A percentile compares a stretch with the other conserved stretches of the same genome.
These are phyloP conservation scores for Tribolium freemani DNA, from an alignment of 2,888 invertebrate species.

Conservation along the genomic window DNA sequence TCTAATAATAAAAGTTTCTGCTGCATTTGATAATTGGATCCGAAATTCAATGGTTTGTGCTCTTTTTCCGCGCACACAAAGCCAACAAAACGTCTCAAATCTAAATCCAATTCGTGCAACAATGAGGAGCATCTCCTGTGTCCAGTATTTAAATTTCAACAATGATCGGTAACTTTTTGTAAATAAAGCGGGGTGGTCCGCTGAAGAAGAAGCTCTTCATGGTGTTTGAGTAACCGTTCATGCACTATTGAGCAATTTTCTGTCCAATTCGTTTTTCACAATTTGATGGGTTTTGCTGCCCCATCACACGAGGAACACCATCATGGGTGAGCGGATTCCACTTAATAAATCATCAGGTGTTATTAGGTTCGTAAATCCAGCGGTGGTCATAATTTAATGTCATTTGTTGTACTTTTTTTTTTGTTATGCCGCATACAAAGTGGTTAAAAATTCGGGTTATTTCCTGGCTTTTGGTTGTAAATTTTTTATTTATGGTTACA, in stretches of 20 bases:
- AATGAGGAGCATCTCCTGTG: conserved; percentile 8
- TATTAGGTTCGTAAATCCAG: conserved; percentile 30
- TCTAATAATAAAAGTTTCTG: no score
- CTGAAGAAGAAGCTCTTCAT: conserved; percentile 47
- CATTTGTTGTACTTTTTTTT: conserved; percentile 7
- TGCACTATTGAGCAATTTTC: conserved; percentile 55
- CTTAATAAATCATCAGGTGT: conserved; percentile 33
- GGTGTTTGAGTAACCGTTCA: conserved; percentile 52
- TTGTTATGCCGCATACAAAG: no score
- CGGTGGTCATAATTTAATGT: conserved; percentile 30
- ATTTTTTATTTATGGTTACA: conserved; percentile 65
- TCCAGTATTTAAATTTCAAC: conserved; percentile 17
- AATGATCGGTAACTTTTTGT: conserved; percentile 46
- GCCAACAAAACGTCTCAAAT: conserved; percentile 1
- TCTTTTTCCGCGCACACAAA: neutral
- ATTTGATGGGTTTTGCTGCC: conserved; percentile 22
- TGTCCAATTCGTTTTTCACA: conserved; percentile 52
- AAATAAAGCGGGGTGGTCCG: conserved; percentile 57
- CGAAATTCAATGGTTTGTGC: neutral
- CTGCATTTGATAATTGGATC: neutral
- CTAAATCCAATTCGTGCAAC: conserved; percentile 26
- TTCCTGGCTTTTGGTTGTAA: no score
- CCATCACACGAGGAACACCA: neutral
- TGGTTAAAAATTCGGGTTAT: conserved; percentile 2
- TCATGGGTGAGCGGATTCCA: conserved; percentile 18